A percentile compares a stretch with the other conserved stretches of the same genome.
These are phyloP conservation scores for Trichonephila clavata DNA, from an alignment of 1,140 invertebrate species.

Conservation along the genomic window DNA sequence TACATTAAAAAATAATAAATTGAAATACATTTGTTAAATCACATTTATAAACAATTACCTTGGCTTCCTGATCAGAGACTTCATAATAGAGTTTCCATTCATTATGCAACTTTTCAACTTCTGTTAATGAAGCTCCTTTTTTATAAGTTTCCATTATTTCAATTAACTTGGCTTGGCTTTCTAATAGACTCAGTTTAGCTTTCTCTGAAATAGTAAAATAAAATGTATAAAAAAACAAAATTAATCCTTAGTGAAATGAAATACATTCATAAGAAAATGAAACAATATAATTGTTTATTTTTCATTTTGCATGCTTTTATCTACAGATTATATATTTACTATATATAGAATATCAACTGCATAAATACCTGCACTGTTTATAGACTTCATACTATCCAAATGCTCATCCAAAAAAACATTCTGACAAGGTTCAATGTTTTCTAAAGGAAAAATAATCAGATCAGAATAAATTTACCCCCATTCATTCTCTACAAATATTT, in stretches of 20 bases:
- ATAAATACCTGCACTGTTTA: not conserved
- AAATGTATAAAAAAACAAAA: not conserved
- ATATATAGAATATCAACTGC: not conserved
- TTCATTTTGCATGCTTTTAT: not conserved
- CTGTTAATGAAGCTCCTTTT: conserved; percentile 91
- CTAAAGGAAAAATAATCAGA: not conserved
- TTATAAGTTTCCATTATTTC: conserved; percentile 95
- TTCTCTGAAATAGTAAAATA: conserved; percentile 36
- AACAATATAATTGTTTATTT: not conserved
- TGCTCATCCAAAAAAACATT: conserved; percentile 53
- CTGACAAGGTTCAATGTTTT: conserved; percentile 59
- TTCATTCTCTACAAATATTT: too few species aligned
- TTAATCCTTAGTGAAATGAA: not conserved
- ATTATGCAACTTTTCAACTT: conserved; percentile 91
- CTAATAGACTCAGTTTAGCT: conserved; percentile 48
- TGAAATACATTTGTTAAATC: not conserved
- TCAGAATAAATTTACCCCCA: not conserved
- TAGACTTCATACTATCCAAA: conserved; percentile 60
- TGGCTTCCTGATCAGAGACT: conserved; percentile 62
- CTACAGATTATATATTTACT: not conserved
- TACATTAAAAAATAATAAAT: too few species aligned
- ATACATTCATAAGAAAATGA: not conserved
- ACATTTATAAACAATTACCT: conserved; percentile 16
- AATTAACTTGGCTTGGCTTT: conserved; percentile 87
- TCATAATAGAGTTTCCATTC: conserved; percentile 85